Conservation (phyloP, 64 coral and sea anemone species). For the Montipora capricornis region DNA sequence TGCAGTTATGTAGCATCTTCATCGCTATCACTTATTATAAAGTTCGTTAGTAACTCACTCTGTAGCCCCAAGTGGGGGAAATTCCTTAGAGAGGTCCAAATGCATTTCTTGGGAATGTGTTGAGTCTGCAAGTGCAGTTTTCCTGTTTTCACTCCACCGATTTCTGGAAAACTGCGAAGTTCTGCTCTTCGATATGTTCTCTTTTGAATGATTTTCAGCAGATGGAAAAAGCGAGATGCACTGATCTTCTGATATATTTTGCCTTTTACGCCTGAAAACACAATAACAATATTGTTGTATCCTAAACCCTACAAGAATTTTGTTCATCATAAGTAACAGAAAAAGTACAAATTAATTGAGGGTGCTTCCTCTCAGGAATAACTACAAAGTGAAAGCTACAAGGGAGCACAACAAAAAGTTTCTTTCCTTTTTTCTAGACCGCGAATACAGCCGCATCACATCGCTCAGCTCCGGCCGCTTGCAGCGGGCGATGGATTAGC, state of each 20-base stretch:
- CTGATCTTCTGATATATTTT: constrained; percentile 51
- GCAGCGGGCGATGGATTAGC: too few relatives aligned
- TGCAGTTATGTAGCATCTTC: too few relatives aligned
- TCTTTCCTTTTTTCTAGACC: too few relatives aligned
- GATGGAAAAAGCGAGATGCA: constrained; percentile 44
- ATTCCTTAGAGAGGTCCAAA: constrained; percentile 49
- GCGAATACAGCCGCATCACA: too few relatives aligned
- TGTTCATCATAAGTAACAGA: too few relatives aligned
- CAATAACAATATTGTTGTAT: neutral
- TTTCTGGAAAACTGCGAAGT: constrained; percentile 40
- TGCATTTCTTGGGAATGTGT: constrained; percentile 7
- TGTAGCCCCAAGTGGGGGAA: constrained; percentile 71
- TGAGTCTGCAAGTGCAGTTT: neutral
- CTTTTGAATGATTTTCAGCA: neutral
- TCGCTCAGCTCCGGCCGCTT: too few relatives aligned
- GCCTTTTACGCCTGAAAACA: constrained; percentile 28
- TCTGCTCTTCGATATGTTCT: constrained; percentile 35
- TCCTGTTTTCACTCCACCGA: constrained; percentile 39
- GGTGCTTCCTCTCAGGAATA: too few relatives aligned
- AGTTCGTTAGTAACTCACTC: neutral
- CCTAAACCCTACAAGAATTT: too few relatives aligned
- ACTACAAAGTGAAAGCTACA: too few relatives aligned
- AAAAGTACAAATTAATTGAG: too few relatives aligned
- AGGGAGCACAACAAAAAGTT: too few relatives aligned
- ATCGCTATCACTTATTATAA: too few relatives aligned